These are phyloP conservation scores for Aspidoscelis tigris DNA, from an alignment of 2,113 vertebrate genomes.

Conservation along the genomic window DNA sequence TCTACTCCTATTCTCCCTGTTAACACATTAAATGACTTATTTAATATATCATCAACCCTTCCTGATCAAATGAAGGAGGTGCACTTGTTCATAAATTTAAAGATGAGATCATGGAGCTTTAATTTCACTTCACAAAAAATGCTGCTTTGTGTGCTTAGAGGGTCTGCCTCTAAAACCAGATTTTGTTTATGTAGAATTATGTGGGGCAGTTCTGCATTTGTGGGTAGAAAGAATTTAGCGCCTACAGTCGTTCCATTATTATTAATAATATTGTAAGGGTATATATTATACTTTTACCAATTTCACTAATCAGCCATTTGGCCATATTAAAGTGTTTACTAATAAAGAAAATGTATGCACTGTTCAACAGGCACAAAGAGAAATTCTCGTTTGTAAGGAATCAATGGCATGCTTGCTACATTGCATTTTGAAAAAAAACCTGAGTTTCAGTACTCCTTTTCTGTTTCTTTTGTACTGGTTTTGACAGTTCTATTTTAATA, in stretches of 20 bases:
- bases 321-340: no score
- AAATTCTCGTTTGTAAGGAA: background rate
- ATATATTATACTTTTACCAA: no score
- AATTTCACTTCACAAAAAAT: background rate
- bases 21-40: no score
- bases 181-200: background rate
- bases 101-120: background rate
- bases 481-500: background rate
- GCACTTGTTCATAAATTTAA: background rate
- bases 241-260: background rate
- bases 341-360: no score
- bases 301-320: no score
- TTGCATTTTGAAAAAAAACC: background rate
- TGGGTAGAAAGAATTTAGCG: background rate
- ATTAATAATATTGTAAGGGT: no score
- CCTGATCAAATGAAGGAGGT: background rate
- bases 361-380: no score
- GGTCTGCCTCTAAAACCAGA: background rate
- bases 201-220: background rate
- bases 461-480: background rate
- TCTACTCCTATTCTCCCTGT: no score
- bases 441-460: background rate
- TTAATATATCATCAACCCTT: no score
- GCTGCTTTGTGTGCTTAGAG: background rate
- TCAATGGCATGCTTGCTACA: background rate